Base-by-base conservation (phyloP, 2,888 invertebrate genomes). In the Rhagonycha fulva region DNA sequence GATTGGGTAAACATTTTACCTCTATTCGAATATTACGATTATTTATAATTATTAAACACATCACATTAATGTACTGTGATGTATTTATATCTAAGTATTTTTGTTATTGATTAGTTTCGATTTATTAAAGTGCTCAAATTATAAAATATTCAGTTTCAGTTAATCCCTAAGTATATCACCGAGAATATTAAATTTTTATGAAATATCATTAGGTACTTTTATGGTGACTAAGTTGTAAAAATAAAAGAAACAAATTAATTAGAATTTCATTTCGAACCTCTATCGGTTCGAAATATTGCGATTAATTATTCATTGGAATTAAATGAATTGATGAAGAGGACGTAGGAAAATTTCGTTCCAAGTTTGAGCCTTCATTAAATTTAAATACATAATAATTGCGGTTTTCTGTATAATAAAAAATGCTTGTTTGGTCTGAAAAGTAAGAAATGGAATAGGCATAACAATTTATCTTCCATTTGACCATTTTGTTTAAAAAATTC, bases 61-160 rank as follows among this genome's bases (percentile, higher is more conserved):
- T 19, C 2, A 19, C n/a, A 47, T 47, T 47, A 47, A 47, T 47
- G 47, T 7, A 47, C 47, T 19, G 26, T 7, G 47, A n/a, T n/a
- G n/a, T 47, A 47, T 47, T n/a, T 9, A n/a, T 47, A 47, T n/a
- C 47, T 47, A 47, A 47, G 7, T 47, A 47, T 62, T 62, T 26
- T 14, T 72, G 4, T 66, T 24, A 72, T 26, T 23, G 72, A 72
- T 76, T 72, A 66, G 72, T 76, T 76, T 72, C 70, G 69, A 72
- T 76, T 72, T 72, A 76, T 76, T 76, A 72, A 69, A 76, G 76
- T 76, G 76, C 71, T 76, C 69, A 72, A 10, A 14, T 72, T 47
- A 76, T 76, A 72, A 76, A 76, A 72, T 76, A 76, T 76, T 72
- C 61, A 76, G 68, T 70, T 76, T 61, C 62, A 66, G 69, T 76